Conservation (phyloP, 1,140 invertebrate species). For the Melipona quadrifasciata region DNA sequence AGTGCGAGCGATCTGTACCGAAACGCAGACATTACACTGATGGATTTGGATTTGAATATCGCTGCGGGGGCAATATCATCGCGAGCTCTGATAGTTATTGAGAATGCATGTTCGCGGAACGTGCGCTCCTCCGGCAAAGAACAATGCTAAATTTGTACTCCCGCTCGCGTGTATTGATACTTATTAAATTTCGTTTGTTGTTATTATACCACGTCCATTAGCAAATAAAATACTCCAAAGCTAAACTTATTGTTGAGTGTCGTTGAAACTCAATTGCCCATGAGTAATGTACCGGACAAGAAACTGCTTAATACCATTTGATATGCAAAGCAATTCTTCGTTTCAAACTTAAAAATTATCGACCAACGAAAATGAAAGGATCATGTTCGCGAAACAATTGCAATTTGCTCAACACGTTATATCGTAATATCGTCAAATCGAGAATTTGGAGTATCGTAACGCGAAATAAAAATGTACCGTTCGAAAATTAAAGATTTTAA, state of each 20-base stretch:
- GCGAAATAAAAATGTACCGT: too few species aligned
- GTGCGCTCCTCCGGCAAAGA: constrained; percentile 2
- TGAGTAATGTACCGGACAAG: neutral
- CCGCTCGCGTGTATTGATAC: too few species aligned
- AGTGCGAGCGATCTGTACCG: constrained; percentile 79
- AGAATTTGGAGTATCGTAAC: too few species aligned
- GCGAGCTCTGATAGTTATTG: constrained; percentile 79
- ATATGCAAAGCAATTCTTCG: neutral
- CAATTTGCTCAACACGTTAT: too few species aligned
- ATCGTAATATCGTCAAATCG: too few species aligned
- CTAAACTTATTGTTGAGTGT: neutral
- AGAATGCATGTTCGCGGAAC: constrained; percentile 70
- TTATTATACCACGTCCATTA: neutral
- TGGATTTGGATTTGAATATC: constrained; percentile 80
- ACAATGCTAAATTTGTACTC: neutral
- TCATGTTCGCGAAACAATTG: too few species aligned
- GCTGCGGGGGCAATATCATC: constrained; percentile 77
- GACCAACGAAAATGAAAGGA: too few species aligned
- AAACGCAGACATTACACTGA: constrained; percentile 77
- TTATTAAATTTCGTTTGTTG: neutral
- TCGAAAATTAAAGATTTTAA: too few species aligned
- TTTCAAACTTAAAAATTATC: too few species aligned
- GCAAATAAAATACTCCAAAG: neutral
- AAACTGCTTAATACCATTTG: neutral
- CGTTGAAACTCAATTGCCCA: neutral